These are phyloP conservation scores for Morus bassanus DNA, from an alignment of 2,797 vertebrate genomes.

Conservation along the genomic window DNA sequence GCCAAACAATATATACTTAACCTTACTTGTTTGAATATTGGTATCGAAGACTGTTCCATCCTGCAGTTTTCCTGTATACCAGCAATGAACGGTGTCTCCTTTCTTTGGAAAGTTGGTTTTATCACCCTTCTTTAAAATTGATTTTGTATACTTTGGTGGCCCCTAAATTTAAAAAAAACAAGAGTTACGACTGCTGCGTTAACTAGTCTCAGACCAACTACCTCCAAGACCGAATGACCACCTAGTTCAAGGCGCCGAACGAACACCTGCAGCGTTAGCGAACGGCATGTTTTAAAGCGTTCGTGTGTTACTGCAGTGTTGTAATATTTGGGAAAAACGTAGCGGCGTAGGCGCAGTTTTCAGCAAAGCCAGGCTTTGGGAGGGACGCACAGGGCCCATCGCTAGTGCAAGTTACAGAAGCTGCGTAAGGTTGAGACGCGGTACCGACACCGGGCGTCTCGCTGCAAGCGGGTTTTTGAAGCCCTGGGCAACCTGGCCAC, in stretches of 20 bases:
- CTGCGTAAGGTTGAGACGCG: accelerated
- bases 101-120: conserved; percentile 95
- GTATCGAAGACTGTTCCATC: conserved; percentile 96
- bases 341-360: accelerated
- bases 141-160: conserved; percentile 89
- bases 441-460: neutral
- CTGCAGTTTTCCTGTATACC: conserved; percentile 92
- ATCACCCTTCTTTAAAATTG: conserved; percentile 92
- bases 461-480: neutral
- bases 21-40: conserved; percentile 87
- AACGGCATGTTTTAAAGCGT: accelerated
- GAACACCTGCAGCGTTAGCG: accelerated
- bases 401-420: neutral
- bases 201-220: accelerated
- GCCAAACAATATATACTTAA: neutral
- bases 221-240: accelerated
- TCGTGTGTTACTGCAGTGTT: accelerated
- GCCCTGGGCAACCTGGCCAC: too few species aligned
- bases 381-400: too few species aligned
- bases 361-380: neutral
- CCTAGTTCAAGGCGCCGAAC: accelerated
- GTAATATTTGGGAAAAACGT: accelerated
- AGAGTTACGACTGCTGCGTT: neutral
- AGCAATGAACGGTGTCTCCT: conserved; percentile 93
- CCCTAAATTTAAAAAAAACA: conserved; percentile 73